Evolutionary conservation across 2,797 vertebrate species (phyloP), one percentile per base, ranked within the genome.

Genomic region (Thamnophis elegans): DNA sequence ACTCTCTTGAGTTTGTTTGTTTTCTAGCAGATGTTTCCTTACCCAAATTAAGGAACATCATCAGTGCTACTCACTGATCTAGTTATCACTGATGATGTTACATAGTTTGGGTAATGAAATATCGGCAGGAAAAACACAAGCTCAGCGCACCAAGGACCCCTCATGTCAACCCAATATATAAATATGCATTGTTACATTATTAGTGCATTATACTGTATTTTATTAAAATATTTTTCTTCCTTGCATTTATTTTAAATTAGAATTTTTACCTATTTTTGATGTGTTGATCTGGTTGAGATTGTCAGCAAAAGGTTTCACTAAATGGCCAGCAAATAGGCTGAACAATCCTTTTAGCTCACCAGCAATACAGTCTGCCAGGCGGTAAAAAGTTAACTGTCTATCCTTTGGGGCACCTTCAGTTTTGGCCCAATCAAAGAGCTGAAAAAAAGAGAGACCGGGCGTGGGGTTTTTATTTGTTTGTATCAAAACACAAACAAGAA

Each of bases 361-460:
- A 26, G 99, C 99, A 60, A 99, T 96, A 93, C 96, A 56, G 60
- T 99, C 97, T 2, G 97, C 96, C 94, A 99, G 95, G 1, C 98
- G 98, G 96, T 97, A 98, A 96, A 99, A 99, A 0, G 99, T 99
- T 96, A 99, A 92, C 92, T 98, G 95, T 1, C 99, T 98, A 91
- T 99, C 98, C 51, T 96, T 98, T 0, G 98, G 91, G 60, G 95
- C 91, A 5, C 96, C 96, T 88, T 98, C 98, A 0, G 98, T 97
- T 95, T 98, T 99, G 88, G 98, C 98, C 99, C 99, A 99, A 36
- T 99, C 99, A 11, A 99, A 98, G 73, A 99, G 98, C 99, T 99
- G 96, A 12, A 97, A 93, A 42, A 58, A 58, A 94, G 53, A 94
- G 87, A 92, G 62, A 56, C 47, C 87, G 20, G 36, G 36, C 0